Conservation (phyloP, 2,797 vertebrate genomes). For the Alauda arvensis region DNA sequence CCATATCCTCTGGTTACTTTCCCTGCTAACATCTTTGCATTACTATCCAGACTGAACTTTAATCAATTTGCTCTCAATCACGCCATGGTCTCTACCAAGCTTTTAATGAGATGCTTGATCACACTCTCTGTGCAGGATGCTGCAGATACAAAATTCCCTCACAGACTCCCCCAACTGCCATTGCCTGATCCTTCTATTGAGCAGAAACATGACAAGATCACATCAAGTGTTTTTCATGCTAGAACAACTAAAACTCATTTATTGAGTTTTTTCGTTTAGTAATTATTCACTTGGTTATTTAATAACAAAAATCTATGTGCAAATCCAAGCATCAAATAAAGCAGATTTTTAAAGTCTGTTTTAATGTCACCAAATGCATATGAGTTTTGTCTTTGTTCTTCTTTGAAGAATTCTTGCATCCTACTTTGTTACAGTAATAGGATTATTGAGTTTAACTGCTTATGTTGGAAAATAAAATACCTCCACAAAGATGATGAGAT, state of each 20-base stretch:
- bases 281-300: not conserved
- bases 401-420: not conserved
- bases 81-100: not conserved
- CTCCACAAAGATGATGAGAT: not conserved
- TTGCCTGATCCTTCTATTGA: not conserved
- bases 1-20: not conserved
- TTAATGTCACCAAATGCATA: not conserved
- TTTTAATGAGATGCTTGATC: conserved; percentile 13
- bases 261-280: not conserved
- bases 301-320: not conserved
- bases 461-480: not conserved
- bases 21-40: not conserved
- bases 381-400: not conserved
- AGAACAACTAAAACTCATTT: not conserved
- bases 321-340: not conserved
- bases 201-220: not conserved
- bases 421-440: not conserved
- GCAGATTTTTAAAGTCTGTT: not conserved
- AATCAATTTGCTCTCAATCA: not conserved
- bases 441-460: not conserved
- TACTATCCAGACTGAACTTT: not conserved
- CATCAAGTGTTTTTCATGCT: not conserved
- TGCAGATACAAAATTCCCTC: not conserved
- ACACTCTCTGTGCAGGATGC: not conserved
- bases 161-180: not conserved